phyloP scores from a whole-genome alignment of 2,888 invertebrate genomes.

The Eledona agricola region DNA sequence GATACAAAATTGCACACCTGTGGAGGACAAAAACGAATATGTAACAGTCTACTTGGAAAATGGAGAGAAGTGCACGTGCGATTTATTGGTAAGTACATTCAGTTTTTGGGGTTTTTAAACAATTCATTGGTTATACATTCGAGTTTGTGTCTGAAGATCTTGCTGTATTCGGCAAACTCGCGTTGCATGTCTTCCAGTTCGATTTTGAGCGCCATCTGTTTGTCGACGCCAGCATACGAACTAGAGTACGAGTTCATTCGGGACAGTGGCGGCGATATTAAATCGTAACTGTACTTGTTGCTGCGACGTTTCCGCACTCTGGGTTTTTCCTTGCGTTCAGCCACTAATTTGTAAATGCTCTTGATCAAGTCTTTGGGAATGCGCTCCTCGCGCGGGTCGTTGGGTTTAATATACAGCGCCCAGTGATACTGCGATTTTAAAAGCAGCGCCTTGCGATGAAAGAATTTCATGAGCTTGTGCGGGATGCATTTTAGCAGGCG shows the following conservation, averaged over 20 bases:
- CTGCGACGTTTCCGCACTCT: constrained; percentile 63
- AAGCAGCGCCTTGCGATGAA: constrained; percentile 78
- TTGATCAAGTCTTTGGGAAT: constrained; percentile 79
- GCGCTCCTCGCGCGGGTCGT: constrained; percentile 82
- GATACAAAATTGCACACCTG: constrained; percentile 72
- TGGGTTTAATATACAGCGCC: constrained; percentile 79
- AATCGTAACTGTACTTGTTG: constrained; percentile 20
- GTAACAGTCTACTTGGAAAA: constrained; percentile 70
- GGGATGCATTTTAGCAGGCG: constrained; percentile 72
- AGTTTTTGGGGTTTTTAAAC: constrained; percentile 12
- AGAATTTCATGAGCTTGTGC: constrained; percentile 69
- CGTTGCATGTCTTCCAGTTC: constrained; percentile 50
- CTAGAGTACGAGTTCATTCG: constrained; percentile 49
- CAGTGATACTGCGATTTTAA: constrained; percentile 78
- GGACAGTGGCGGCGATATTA: constrained; percentile 44
- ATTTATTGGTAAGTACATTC: constrained; percentile 72
- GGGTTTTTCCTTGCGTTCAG: constrained; percentile 71
- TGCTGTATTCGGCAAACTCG: constrained; percentile 48
- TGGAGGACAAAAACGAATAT: constrained; percentile 57
- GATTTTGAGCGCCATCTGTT: constrained; percentile 34
- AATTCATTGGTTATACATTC: constrained; percentile 34
- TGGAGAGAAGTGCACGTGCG: constrained; percentile 72
- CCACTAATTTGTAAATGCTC: constrained; percentile 78
- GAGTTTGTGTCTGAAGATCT: constrained; percentile 48
- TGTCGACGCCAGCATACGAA: constrained; percentile 24